Conservation (phyloP, 2,888 invertebrate species). For the Artemia sinica region DNA sequence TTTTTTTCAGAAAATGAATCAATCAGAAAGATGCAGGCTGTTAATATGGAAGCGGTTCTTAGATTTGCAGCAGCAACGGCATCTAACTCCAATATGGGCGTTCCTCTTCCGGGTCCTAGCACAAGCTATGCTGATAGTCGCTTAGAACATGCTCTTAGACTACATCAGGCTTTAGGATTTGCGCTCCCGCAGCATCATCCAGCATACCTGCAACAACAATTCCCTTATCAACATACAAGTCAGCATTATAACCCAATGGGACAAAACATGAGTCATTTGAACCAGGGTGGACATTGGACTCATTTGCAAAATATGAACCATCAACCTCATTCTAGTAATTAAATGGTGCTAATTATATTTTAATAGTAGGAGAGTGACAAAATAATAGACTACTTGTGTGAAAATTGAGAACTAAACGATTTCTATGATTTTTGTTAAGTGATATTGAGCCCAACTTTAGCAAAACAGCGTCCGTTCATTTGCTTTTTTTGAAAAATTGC, state of each 20-base stretch:
- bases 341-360: not conserved
- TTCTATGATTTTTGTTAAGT: too few relatives aligned
- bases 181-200: constrained; percentile 36
- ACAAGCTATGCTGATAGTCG: constrained; percentile 31
- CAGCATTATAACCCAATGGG: constrained; percentile 23
- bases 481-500: not conserved
- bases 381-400: too few relatives aligned
- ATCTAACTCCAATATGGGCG: constrained; percentile 21
- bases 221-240: constrained; percentile 27
- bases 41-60: constrained; percentile 21
- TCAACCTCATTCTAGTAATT: constrained; percentile 4
- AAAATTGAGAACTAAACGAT: too few relatives aligned
- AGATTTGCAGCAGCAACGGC: constrained; percentile 23
- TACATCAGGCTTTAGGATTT: constrained; percentile 62
- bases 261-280: constrained; percentile 1
- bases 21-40: constrained; percentile 20
- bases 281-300: not conserved
- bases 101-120: constrained; percentile 8
- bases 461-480: too few relatives aligned
- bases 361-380: too few relatives aligned
- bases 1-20: constrained; percentile 2
- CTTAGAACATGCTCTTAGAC: constrained; percentile 59
- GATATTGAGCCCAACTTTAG: too few relatives aligned
- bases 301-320: constrained; percentile 8
- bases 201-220: constrained; percentile 25